Base-by-base conservation (phyloP, 2,888 invertebrate species). In the Exephanes ischioxanthus region DNA sequence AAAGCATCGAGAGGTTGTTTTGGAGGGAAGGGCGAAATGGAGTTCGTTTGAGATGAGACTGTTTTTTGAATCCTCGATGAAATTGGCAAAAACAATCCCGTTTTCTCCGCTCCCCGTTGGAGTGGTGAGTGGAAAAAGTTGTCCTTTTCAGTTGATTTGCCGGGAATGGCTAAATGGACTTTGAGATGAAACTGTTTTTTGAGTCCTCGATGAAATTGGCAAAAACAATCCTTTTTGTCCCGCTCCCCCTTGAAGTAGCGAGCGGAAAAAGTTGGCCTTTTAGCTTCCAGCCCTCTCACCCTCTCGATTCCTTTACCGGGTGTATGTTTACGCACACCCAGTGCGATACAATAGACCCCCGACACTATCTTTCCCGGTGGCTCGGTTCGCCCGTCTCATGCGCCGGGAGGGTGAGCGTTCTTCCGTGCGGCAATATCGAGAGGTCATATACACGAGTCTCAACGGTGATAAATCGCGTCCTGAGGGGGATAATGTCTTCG, bases 391-490 rank as follows among this genome's bases (percentile, higher is more conserved):
- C 19, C 14, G 41, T 41, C 45, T 16, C 53, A n/a, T 71, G n/a
- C 48, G 30, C 26, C 45, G 45, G 61, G 70, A 61, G 53, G 63
- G 63, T 19, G 71, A 71, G 55, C 71, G 77, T 22, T 70, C 79
- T 83, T 75, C 68, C n/a, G 70, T 58, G 79, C 75, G 48, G 67
- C 83, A 83, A 83, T 83, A 83, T 83, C 83, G 83, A 75, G 75
- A 79, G 83, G 78, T 79, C 73, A 73, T 83, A 83, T 80, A 80
- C 79, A 80, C 79, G 83, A 83, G 83, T 75, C 79, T 79, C 70
- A 66, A 80, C 83, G 79, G 83, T 83, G 83, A 83, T 83, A 83
- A 83, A 83, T 83, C 83, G 83, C 70, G 30, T n/a, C 72, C 71
- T 61, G 70, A 70, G 51, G 53, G 78, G 66, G 48, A 61, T 80